Evolutionary conservation across 2,888 invertebrate genomes (phyloP), one percentile per base, ranked within the genome.

Genomic region (Beris chalybata): DNA sequence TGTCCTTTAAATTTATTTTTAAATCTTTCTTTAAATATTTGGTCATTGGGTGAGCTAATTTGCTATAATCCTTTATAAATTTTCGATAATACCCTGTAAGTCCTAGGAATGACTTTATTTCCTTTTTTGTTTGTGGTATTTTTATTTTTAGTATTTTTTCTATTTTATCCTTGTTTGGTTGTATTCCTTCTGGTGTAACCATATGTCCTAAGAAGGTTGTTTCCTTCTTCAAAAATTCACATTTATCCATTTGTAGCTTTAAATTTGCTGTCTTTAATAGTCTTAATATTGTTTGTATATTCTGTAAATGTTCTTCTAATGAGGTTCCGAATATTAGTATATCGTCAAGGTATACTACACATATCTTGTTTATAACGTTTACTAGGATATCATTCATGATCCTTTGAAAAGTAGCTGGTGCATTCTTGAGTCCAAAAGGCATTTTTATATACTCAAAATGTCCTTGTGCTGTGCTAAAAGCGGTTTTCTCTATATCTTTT

Each of bases 11-110:
- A 15, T 65, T 65, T 9, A 65, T 50, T 50, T 50, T 65, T 4
- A 15, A 22, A 22, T 57, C 44, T 38, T 69, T 68, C 48, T 55
- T 69, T n/a, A 70, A 47, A 47, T 47, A 70, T 32, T 59, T 57
- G 6, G 64, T 66, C 22, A 71, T 64, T 3, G 69, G 64, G 12
- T 59, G 64, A 4, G 71, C 69, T 30, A 69, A 58, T 50, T 69
- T 70, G 5, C 70, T 66, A 48, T 69, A 71, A 52, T 72, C 70
- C 52, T 61, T 67, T 9, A 71, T 68, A 48, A 74, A 74, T 66
- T 72, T 71, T 9, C 73, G 65, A 57, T 74, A 73, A 29, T 71
- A 74, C 0, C 71, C 72, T 4, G 71, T 68, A 2, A 72, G 63
- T 11, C 72, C 69, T 29, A 72, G 53, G 66, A 72, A 73, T 0